A percentile compares a stretch with the other conserved stretches of the same genome.
Evolutionary conservation across 37 sponge, comb jelly and placozoan genomes (phyloP).

Genomic region (Eunapius fragilis): DNA sequence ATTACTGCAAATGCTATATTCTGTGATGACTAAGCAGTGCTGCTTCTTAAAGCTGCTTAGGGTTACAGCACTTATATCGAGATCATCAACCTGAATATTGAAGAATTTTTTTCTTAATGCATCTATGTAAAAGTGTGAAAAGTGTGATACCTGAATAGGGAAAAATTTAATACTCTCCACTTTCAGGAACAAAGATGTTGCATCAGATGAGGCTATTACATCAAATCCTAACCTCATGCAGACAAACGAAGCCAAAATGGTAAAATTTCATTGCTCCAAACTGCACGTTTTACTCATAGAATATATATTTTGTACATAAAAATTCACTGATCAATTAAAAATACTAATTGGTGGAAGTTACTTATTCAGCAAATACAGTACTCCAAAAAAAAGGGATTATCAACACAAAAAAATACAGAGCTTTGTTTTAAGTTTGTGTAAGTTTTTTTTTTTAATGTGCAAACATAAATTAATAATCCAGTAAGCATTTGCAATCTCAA

Average conservation of each 20-base stretch:
- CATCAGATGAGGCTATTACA: background rate
- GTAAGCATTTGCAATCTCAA: background rate
- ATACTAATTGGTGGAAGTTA: no score
- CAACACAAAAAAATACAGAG: no score
- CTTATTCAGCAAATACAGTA: no score
- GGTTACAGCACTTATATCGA: conserved; percentile 25
- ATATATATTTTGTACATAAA: no score
- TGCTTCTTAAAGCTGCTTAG: conserved; percentile 29
- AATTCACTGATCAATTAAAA: no score
- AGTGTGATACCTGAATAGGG: background rate
- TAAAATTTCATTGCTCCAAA: no score
- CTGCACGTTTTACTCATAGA: no score
- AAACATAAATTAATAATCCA: no score
- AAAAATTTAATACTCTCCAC: background rate
- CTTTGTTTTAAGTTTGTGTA: background rate
- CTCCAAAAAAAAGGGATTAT: no score
- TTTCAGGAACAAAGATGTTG: background rate
- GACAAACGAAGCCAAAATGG: background rate
- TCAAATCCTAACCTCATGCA: background rate
- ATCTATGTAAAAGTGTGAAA: conserved; percentile 10
- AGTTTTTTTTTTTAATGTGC: no score
- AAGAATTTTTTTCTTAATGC: no score
- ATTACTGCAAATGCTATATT: conserved; percentile 49
- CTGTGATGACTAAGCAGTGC: conserved; percentile 24
- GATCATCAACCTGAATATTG: conserved; percentile 55